phyloP scores from a whole-genome alignment of 2,888 invertebrate genomes.

The Eupsilia transversa region DNA sequence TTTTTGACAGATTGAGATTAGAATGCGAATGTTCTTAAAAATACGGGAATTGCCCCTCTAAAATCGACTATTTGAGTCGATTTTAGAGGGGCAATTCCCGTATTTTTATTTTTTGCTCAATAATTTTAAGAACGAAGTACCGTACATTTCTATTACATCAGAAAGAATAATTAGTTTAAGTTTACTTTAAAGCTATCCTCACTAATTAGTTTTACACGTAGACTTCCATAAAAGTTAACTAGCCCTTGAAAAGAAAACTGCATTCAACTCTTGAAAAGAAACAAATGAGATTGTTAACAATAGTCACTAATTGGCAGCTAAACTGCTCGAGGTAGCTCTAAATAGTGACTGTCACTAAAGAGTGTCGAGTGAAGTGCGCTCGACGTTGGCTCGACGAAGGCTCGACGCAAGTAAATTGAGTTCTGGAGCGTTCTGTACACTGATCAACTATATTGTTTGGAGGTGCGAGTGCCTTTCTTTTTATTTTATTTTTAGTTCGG shows the following conservation, averaged over 20 bases:
- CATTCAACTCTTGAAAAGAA: neutral
- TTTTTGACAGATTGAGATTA: too few relatives aligned
- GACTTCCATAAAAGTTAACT: neutral
- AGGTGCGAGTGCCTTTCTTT: neutral
- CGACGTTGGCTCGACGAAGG: neutral
- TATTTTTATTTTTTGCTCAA: too few relatives aligned
- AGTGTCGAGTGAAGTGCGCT: conserved; percentile 17
- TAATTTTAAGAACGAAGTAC: too few relatives aligned
- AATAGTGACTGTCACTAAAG: conserved; percentile 6
- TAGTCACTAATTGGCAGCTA: conserved; percentile 24
- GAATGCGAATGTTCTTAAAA: too few relatives aligned
- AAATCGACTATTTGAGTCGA: too few relatives aligned
- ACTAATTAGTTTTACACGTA: neutral
- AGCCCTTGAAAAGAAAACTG: neutral
- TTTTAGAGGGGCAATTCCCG: too few relatives aligned
- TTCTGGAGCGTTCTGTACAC: conserved; percentile 20
- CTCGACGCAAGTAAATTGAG: conserved; percentile 29
- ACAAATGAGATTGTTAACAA: neutral
- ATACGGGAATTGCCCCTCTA: too few relatives aligned
- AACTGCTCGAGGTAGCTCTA: conserved; percentile 5
- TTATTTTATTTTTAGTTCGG: neutral
- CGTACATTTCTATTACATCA: too few relatives aligned
- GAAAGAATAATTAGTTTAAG: too few relatives aligned
- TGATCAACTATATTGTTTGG: conserved; percentile 14
- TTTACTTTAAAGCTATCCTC: neutral